A percentile compares a stretch with the other conserved stretches of the same genome.
Conservation (phyloP, 2,888 invertebrate species). For the Hetaerina titia region DNA sequence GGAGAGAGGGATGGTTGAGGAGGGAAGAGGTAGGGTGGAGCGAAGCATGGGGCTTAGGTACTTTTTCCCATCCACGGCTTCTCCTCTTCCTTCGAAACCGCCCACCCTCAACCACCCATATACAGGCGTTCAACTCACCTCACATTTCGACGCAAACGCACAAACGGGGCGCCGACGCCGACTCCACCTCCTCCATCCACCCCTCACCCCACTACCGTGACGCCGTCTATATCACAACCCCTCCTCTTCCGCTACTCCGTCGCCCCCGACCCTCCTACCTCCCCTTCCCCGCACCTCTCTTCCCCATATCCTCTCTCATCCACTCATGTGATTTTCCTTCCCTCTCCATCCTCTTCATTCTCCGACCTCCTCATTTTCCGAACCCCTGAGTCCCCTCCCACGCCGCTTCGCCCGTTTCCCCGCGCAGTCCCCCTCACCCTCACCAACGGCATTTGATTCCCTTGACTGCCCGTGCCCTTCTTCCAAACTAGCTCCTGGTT, state of each 20-base stretch:
- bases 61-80: conserved; percentile 12
- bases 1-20: background rate
- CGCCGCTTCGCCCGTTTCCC: background rate
- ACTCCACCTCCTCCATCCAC: background rate
- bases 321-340: background rate
- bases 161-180: conserved; percentile 45
- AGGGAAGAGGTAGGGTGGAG: background rate
- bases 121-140: conserved; percentile 35
- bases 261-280: background rate
- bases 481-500: background rate
- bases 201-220: background rate
- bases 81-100: background rate
- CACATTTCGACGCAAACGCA: background rate
- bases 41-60: background rate
- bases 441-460: background rate
- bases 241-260: background rate
- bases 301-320: background rate
- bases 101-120: background rate
- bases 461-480: background rate
- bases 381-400: background rate
- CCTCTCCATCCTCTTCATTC: background rate
- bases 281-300: background rate
- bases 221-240: background rate
- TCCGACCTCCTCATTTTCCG: conserved; percentile 10
- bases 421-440: background rate